Percentiles rank a stretch among this genome's conserved stretches.
Evolutionary conservation across 2,888 invertebrate genomes (phyloP).

Genomic region (Carpatolechia fugitivella): DNA sequence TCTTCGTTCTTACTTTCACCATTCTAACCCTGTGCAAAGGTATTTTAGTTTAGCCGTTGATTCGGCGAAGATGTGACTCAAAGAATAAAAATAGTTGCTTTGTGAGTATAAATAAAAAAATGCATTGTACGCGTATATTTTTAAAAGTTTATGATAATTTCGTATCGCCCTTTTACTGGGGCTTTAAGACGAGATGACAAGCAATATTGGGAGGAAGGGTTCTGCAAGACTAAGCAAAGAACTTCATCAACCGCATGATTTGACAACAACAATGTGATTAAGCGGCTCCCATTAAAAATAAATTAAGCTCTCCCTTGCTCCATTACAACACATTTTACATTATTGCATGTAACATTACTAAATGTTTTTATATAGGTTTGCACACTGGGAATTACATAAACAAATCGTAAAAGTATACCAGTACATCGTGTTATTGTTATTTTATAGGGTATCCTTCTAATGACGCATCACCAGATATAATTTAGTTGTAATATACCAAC

Average conservation of each 20-base stretch:
- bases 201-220: conserved; percentile 14
- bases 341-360: conserved; percentile 38
- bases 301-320: conserved; percentile 57
- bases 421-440: too few species aligned
- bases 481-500: too few species aligned
- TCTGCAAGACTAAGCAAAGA: conserved; percentile 26
- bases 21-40: background rate
- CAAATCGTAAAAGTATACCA: background rate
- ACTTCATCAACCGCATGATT: conserved; percentile 71
- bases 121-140: too few species aligned
- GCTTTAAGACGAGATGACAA: background rate
- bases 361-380: conserved; percentile 25
- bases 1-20: conserved; percentile 20
- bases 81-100: too few species aligned
- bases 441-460: too few species aligned
- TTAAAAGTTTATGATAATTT: too few species aligned
- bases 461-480: too few species aligned
- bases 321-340: conserved; percentile 47
- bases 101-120: too few species aligned
- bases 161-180: too few species aligned
- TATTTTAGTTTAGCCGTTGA: conserved; percentile 5
- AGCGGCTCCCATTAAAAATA: conserved; percentile 63
- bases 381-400: background rate
- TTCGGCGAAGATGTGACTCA: too few species aligned
- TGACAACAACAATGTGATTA: conserved; percentile 63